Evolutionary conservation across 2,888 invertebrate genomes (phyloP).

Genomic region (Andrena haemorrhoa): DNA sequence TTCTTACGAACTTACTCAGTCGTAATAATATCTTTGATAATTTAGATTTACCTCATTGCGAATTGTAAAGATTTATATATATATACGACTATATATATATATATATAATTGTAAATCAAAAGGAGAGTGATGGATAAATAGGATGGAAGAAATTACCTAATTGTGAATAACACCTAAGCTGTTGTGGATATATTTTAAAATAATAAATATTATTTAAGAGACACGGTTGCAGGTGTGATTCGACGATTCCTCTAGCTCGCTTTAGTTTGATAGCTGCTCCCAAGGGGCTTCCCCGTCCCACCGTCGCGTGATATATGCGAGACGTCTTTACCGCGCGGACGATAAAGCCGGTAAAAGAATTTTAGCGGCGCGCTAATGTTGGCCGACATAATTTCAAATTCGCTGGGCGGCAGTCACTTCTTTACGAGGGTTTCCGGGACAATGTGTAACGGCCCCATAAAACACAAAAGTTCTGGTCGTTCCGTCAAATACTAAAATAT

Average conservation of each 20-base stretch:
- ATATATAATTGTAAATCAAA: constrained; percentile 65
- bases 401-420: neutral
- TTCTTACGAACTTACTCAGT: constrained; percentile 59
- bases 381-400: constrained; percentile 24
- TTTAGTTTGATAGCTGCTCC: neutral
- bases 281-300: too few species aligned
- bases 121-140: neutral
- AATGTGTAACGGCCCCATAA: constrained; percentile 20
- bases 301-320: neutral
- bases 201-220: constrained; percentile 76
- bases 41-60: constrained; percentile 64
- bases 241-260: too few species aligned
- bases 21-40: constrained; percentile 69
- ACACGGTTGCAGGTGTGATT: neutral
- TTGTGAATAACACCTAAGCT: constrained; percentile 72
- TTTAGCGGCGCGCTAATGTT: constrained; percentile 19
- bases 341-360: constrained; percentile 27
- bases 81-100: constrained; percentile 16
- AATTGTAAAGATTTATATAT: constrained; percentile 66
- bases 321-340: neutral
- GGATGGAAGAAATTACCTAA: constrained; percentile 50
- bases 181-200: constrained; percentile 76
- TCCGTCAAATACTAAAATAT: constrained; percentile 31
- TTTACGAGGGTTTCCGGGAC: constrained; percentile 15
- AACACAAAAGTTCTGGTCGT: constrained; percentile 30